Evolutionary conservation across 2,113 vertebrate genomes (phyloP).

Genomic region (Vulpes lagopus): DNA sequence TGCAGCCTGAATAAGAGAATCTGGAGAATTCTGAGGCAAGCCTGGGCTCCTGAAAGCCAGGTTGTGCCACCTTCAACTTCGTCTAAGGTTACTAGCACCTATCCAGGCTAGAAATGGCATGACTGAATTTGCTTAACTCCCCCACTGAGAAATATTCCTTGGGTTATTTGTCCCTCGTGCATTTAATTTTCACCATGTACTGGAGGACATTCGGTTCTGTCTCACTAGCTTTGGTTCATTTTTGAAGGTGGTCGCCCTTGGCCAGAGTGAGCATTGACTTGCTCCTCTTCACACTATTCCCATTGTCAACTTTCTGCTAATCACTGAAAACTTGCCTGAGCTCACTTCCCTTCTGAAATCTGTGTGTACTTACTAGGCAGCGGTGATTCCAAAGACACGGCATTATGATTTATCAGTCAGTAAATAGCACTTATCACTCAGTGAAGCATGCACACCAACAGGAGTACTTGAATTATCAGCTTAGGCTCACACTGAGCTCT

Average conservation of each 20-base stretch:
- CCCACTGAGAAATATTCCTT: background rate
- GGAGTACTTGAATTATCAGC: constrained; percentile 71
- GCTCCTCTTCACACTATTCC: background rate
- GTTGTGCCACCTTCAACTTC: fast-evolving
- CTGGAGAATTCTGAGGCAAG: background rate
- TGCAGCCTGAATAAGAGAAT: background rate
- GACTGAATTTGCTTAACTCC: background rate
- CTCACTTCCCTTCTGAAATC: constrained; percentile 50
- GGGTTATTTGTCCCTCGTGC: fast-evolving
- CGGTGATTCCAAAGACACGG: background rate
- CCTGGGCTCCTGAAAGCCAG: background rate
- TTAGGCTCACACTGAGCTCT: constrained; percentile 74
- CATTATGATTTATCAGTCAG: constrained; percentile 57
- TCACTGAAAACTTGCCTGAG: constrained; percentile 59
- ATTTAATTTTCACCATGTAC: background rate
- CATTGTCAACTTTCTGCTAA: background rate
- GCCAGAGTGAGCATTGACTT: background rate
- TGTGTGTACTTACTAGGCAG: constrained; percentile 63
- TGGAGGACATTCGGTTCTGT: background rate
- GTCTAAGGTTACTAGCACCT: fast-evolving
- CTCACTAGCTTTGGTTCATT: background rate
- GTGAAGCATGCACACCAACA: constrained; percentile 59
- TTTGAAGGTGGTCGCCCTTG: fast-evolving
- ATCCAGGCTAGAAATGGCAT: fast-evolving
- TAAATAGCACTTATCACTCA: constrained; percentile 68